A percentile compares a stretch with the other conserved stretches of the same genome.
These are phyloP conservation scores for Eupithecia tripunctaria DNA, from an alignment of 2,888 invertebrate species.

Conservation along the genomic window DNA sequence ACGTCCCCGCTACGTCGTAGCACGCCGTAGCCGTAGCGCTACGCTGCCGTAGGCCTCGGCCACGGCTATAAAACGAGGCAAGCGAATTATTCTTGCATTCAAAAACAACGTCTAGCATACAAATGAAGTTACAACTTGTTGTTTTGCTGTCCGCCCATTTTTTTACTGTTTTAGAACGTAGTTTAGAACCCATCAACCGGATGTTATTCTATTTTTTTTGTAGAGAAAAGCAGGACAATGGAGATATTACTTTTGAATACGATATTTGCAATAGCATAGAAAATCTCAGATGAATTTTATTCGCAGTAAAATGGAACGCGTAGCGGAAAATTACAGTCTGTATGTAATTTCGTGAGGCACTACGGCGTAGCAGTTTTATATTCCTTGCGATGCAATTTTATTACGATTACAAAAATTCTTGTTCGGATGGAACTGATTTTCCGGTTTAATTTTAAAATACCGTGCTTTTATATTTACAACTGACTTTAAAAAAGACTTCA, in stretches of 20 bases:
- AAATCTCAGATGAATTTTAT: background rate
- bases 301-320: slow-evolving; percentile 25
- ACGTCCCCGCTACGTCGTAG: slow-evolving; percentile 27
- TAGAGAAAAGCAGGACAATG: background rate
- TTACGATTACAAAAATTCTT: slow-evolving; percentile 13
- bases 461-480: background rate
- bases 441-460: slow-evolving; percentile 12
- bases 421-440: slow-evolving; percentile 25
- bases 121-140: background rate
- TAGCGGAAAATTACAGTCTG: slow-evolving; percentile 27
- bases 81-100: slow-evolving; percentile 6
- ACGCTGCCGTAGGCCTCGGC: slow-evolving; percentile 27
- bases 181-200: background rate
- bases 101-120: slow-evolving; percentile 4
- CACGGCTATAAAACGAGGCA: slow-evolving; percentile 26
- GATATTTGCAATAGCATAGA: background rate
- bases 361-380: slow-evolving; percentile 21
- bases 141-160: background rate
- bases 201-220: background rate
- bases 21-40: slow-evolving; percentile 27
- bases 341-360: slow-evolving; percentile 26
- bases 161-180: background rate
- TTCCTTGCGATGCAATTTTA: slow-evolving; percentile 26
- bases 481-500: no score
- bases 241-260: background rate